phyloP scores from a whole-genome alignment of 2,888 invertebrate species.

The Campoplex capitator region DNA sequence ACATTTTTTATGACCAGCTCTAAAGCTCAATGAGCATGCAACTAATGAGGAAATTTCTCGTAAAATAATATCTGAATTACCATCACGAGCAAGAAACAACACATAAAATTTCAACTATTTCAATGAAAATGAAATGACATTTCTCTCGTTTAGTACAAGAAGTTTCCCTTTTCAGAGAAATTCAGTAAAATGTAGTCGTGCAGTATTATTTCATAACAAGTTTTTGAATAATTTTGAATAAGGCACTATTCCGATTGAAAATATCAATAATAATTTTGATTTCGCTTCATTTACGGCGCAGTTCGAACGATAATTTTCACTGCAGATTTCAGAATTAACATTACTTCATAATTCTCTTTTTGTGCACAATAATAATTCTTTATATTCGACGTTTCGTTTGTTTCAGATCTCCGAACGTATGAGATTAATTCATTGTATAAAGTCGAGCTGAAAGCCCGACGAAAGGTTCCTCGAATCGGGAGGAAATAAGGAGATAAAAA shows the following conservation, averaged over 20 bases:
- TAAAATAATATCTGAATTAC: background rate
- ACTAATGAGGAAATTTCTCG: background rate
- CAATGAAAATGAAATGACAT: background rate
- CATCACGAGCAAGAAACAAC: background rate
- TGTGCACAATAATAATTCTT: background rate
- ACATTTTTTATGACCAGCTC: background rate
- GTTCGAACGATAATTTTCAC: background rate
- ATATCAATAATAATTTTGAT: background rate
- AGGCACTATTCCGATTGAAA: too few relatives aligned
- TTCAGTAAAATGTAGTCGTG: background rate
- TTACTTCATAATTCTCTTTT: background rate
- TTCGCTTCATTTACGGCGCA: background rate
- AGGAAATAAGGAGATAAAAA: background rate
- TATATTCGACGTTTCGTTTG: constrained; percentile 39
- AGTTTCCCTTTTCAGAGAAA: background rate
- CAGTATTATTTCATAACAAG: background rate
- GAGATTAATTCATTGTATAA: constrained; percentile 72
- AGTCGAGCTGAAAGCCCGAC: constrained; percentile 49
- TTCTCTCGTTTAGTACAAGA: background rate
- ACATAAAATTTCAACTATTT: background rate
- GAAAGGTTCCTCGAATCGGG: background rate
- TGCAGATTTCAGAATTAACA: background rate
- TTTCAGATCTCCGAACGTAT: constrained; percentile 78
- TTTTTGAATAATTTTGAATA: background rate
- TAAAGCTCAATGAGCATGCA: background rate